Evolutionary conservation across 2,888 invertebrate species (phyloP).

Genomic region (Corbicula japonica): DNA sequence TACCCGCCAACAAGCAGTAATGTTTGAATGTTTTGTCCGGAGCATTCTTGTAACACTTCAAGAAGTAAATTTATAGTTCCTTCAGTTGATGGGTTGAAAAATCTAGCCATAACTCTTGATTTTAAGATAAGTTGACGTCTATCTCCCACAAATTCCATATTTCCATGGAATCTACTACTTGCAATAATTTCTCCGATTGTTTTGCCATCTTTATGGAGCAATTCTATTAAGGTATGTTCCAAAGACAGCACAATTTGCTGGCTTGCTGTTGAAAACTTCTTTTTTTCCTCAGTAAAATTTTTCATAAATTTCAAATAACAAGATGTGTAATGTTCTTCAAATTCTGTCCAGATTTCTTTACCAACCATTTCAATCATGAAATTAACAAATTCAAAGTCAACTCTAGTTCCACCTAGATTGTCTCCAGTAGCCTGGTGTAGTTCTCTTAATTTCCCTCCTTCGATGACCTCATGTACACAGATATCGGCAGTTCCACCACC

Average conservation of each 20-base stretch:
- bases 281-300: slow-evolving; percentile 4
- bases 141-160: not conserved
- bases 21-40: not conserved
- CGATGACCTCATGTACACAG: not conserved
- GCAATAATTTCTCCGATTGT: too few species aligned
- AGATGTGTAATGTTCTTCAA: not conserved
- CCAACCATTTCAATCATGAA: not conserved
- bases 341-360: not conserved
- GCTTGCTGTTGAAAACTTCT: not conserved
- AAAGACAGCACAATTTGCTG: too few species aligned
- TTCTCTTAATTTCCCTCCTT: not conserved
- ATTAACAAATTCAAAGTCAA: not conserved
- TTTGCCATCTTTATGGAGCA: too few species aligned
- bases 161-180: too few species aligned
- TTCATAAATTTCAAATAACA: not conserved
- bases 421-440: not conserved
- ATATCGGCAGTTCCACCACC: slow-evolving; percentile 10
- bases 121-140: not conserved
- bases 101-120: not conserved
- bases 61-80: not conserved
- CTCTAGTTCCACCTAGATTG: not conserved
- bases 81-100: not conserved
- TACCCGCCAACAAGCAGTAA: slow-evolving; percentile 2
- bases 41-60: not conserved
- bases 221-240: too few species aligned